Evolutionary conservation across 2,888 invertebrate species (phyloP).

Genomic region (Teinopalpus imperialis): DNA sequence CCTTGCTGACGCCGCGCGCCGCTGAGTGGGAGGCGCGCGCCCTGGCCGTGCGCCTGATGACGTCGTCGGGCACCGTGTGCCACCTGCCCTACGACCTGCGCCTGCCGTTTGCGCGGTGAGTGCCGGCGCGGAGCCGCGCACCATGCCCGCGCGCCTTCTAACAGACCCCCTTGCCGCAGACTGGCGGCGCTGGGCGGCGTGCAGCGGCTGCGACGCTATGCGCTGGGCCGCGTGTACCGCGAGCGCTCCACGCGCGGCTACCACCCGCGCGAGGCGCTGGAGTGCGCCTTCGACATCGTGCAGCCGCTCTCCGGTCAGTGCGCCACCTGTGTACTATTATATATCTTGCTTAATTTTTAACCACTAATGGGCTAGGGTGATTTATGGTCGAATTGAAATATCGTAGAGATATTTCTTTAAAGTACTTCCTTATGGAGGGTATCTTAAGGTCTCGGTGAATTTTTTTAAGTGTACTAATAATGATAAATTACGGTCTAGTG

Average conservation of each 20-base stretch:
- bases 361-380: too few species aligned
- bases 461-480: too few species aligned
- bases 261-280: conserved; percentile 94
- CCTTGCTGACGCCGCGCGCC: conserved; percentile 89
- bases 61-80: conserved; percentile 91
- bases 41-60: conserved; percentile 90
- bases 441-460: too few species aligned
- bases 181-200: conserved; percentile 16
- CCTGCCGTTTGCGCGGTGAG: conserved; percentile 73
- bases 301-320: conserved; percentile 85
- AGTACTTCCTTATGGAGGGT: too few species aligned
- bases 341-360: too few species aligned
- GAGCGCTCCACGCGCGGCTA: conserved; percentile 89
- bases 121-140: too few species aligned
- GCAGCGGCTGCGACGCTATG: conserved; percentile 85
- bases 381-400: too few species aligned
- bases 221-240: conserved; percentile 92
- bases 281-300: conserved; percentile 97
- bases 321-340: too few species aligned
- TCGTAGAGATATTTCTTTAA: too few species aligned
- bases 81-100: conserved; percentile 92
- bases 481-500: too few species aligned
- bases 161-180: too few species aligned
- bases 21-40: conserved; percentile 82
- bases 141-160: too few species aligned